These are phyloP conservation scores for Struthio camelus DNA, from an alignment of 2,113 vertebrate genomes.

Conservation along the genomic window DNA sequence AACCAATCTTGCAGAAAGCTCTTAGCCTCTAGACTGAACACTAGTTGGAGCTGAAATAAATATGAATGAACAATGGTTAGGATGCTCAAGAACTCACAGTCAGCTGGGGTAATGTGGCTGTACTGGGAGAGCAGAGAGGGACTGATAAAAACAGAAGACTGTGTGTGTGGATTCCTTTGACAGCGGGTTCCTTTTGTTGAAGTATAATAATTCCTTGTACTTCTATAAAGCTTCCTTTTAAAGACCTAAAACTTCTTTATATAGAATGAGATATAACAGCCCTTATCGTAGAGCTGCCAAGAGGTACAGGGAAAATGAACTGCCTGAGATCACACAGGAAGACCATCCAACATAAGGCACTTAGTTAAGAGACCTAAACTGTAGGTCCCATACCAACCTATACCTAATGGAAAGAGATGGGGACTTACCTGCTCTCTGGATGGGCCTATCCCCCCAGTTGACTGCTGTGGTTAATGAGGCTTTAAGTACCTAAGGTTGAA, in stretches of 20 bases:
- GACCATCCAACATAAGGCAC: background rate
- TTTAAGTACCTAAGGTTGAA: background rate
- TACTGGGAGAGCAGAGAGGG: background rate
- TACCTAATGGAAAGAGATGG: background rate
- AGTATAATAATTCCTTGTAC: background rate
- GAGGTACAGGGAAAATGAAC: background rate
- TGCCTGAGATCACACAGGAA: background rate
- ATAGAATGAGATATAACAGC: background rate
- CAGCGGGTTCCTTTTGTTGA: background rate
- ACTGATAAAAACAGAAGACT: background rate
- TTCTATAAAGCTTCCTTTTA: background rate
- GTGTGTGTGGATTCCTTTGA: background rate
- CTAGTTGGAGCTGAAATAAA: constrained; percentile 8
- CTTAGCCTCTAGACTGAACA: constrained; percentile 13
- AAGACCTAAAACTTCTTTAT: background rate
- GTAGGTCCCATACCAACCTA: background rate
- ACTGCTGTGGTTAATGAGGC: background rate
- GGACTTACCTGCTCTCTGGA: background rate
- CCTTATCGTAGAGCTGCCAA: background rate
- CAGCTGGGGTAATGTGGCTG: background rate
- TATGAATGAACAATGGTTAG: constrained; percentile 21
- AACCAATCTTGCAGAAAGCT: constrained; percentile 38
- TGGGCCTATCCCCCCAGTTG: background rate
- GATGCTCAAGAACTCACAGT: background rate
- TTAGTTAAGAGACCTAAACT: background rate